Percentiles rank a stretch among this genome's conserved stretches.
phyloP scores from a whole-genome alignment of 2,797 vertebrate genomes.

The Neolamprologus multifasciatus region DNA sequence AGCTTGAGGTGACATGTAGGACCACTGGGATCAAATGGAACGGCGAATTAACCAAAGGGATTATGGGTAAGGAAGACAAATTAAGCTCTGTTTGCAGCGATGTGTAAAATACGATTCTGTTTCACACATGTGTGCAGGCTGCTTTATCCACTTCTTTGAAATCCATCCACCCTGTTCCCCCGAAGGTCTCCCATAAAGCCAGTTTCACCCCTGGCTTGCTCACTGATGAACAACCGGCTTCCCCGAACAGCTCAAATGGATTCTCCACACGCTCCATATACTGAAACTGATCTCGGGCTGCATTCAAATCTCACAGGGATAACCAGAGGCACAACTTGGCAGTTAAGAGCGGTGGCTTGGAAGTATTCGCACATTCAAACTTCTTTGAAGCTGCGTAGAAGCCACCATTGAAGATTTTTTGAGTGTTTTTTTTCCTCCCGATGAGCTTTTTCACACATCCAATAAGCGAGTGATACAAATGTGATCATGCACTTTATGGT shows the following conservation, averaged over 20 bases:
- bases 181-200: slow-evolving; percentile 19
- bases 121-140: slow-evolving; percentile 2
- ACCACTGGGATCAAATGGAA: slow-evolving; percentile 29
- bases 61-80: slow-evolving; percentile 49
- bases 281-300: slow-evolving; percentile 33
- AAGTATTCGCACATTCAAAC: slow-evolving; percentile 1
- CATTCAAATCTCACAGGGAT: slow-evolving; percentile 24
- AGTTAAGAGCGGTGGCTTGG: slow-evolving; percentile 12
- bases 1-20: slow-evolving; percentile 8
- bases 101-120: slow-evolving; percentile 49
- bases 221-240: slow-evolving; percentile 38
- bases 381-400: slow-evolving; percentile 20
- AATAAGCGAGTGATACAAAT: not conserved
- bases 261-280: slow-evolving; percentile 25
- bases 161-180: slow-evolving; percentile 25
- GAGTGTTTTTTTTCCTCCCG: not conserved
- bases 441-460: slow-evolving; percentile 11
- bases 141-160: slow-evolving; percentile 34
- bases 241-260: slow-evolving; percentile 12
- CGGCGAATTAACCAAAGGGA: slow-evolving; percentile 41
- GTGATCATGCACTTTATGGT: not conserved
- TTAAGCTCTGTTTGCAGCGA: slow-evolving; percentile 36
- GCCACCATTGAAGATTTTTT: not conserved
- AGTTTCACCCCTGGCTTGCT: slow-evolving; percentile 10
- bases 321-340: slow-evolving; percentile 33